Percentiles rank a stretch among this genome's conserved stretches.
phyloP scores from a whole-genome alignment of 2,888 invertebrate genomes.

The Melanchra persicariae region DNA sequence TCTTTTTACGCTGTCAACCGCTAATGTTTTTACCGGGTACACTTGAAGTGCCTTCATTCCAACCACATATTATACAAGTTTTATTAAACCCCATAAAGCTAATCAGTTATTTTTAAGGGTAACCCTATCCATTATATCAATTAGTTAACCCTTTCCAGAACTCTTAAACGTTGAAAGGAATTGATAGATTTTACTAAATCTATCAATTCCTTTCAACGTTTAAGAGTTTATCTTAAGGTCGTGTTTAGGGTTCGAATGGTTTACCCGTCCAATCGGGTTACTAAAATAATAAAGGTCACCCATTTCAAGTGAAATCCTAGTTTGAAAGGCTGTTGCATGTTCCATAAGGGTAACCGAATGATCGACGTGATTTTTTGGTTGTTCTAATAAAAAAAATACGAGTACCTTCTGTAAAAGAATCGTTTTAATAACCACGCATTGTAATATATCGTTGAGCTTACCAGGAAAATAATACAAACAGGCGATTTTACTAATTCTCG shows the following conservation, averaged over 20 bases:
- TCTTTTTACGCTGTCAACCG: background rate
- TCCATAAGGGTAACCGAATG: background rate
- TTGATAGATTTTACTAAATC: too few species aligned
- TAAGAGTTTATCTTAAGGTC: background rate
- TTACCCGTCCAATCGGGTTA: background rate
- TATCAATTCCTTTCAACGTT: background rate
- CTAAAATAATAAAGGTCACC: background rate
- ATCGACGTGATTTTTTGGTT: background rate
- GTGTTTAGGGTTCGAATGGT: background rate
- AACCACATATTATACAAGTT: background rate
- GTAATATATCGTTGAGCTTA: conserved; percentile 60
- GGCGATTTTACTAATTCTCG: conserved; percentile 78
- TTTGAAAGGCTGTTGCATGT: background rate
- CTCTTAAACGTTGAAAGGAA: background rate
- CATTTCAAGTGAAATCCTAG: background rate
- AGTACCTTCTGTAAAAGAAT: background rate
- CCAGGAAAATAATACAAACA: conserved; percentile 72
- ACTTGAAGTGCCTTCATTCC: too few species aligned
- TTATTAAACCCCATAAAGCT: background rate
- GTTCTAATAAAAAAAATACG: background rate
- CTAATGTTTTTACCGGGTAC: too few species aligned
- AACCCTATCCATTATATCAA: background rate
- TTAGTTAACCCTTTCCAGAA: background rate
- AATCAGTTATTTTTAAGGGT: background rate
- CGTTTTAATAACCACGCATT: conserved; percentile 18